Percentiles rank a stretch among this genome's conserved stretches.
Conservation (phyloP, 2,113 vertebrate species). For the Varanus salvator region DNA sequence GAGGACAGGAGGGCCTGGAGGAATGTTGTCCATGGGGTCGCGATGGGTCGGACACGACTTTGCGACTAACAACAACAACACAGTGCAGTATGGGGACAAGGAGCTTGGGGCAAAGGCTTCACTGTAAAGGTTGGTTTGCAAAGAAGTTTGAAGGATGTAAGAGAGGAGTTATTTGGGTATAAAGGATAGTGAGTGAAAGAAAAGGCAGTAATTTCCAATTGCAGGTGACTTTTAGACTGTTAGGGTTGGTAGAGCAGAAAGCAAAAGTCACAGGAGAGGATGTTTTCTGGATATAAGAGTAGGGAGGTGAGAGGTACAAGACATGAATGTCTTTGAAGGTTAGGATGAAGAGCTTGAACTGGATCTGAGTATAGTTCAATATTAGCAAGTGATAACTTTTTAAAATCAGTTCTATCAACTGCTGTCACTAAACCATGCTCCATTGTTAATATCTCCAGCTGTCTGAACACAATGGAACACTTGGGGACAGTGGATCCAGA, state of each 20-base stretch:
- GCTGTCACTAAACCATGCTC: slow-evolving; percentile 45
- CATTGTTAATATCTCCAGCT: slow-evolving; percentile 42
- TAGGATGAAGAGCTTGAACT: neutral
- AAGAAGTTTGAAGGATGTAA: neutral
- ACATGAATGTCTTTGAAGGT: neutral
- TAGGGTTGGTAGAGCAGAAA: neutral
- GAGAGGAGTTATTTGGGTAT: neutral
- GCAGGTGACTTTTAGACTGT: neutral
- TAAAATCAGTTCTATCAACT: slow-evolving; percentile 40
- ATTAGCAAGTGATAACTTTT: neutral
- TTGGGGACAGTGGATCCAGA: slow-evolving; percentile 75
- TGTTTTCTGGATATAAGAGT: neutral
- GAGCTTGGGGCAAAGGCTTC: neutral
- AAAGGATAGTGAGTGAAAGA: neutral
- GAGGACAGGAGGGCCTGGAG: no score
- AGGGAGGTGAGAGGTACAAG: neutral
- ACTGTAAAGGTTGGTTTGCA: neutral
- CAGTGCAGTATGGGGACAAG: neutral
- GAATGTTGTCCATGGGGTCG: no score
- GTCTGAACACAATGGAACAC: slow-evolving; percentile 83
- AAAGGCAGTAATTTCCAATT: neutral
- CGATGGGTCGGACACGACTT: no score
- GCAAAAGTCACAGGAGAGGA: no score
- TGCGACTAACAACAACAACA: no score
- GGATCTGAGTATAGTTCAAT: neutral